Percentiles rank a stretch among this genome's conserved stretches.
phyloP scores from a whole-genome alignment of 2,888 invertebrate genomes.

The Rhyacophila evoluta region DNA sequence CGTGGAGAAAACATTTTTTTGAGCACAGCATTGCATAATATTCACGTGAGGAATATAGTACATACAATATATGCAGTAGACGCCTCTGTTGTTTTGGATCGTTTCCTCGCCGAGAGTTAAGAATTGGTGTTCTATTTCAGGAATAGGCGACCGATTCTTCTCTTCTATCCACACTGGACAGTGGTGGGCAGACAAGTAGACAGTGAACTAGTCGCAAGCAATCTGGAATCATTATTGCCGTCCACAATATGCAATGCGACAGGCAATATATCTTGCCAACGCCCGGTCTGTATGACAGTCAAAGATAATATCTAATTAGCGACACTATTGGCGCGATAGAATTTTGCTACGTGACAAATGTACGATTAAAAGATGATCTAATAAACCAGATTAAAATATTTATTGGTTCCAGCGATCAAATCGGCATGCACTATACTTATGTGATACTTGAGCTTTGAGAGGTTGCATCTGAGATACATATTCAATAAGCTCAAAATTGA shows the following conservation, averaged over 20 bases:
- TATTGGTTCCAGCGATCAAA: too few species aligned
- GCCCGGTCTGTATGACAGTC: neutral
- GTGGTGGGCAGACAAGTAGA: neutral
- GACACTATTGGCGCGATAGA: neutral
- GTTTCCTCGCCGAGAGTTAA: neutral
- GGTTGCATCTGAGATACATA: too few species aligned
- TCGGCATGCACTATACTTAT: too few species aligned
- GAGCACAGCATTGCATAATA: neutral
- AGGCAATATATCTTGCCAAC: neutral
- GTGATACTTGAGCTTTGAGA: too few species aligned
- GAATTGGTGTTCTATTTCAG: neutral
- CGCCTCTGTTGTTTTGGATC: neutral
- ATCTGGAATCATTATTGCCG: neutral
- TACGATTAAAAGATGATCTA: too few species aligned
- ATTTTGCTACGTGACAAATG: too few species aligned
- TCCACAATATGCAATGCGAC: neutral
- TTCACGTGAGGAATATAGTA: neutral
- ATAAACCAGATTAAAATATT: too few species aligned
- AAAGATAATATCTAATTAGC: constrained; percentile 13
- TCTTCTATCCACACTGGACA: neutral
- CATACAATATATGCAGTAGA: neutral
- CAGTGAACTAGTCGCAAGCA: neutral
- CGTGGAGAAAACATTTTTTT: neutral
- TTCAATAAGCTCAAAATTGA: too few species aligned
- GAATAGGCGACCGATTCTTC: neutral